Evolutionary conservation across 2,797 vertebrate species (phyloP).

Genomic region (Pampus argenteus): DNA sequence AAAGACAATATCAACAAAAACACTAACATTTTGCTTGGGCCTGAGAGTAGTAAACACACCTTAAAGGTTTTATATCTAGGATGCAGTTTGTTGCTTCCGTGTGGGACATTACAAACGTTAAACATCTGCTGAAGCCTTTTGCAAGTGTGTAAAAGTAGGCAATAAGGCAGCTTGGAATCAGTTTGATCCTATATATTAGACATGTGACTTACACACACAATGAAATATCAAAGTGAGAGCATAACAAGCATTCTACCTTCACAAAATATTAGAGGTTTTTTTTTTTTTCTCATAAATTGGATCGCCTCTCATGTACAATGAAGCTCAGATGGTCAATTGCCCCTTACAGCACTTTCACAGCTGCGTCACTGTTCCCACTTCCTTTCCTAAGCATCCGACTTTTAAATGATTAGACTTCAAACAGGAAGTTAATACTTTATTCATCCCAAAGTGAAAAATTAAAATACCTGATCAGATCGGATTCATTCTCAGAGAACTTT

Average conservation of each 20-base stretch:
- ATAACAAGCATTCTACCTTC: constrained; percentile 3
- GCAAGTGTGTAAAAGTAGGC: constrained; percentile 11
- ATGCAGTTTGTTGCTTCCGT: constrained; percentile 12
- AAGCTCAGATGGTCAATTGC: constrained; percentile 31
- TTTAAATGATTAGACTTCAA: constrained; percentile 25
- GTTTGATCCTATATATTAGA: constrained; percentile 22
- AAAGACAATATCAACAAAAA: constrained; percentile 17
- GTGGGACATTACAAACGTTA: constrained; percentile 12
- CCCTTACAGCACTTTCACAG: constrained; percentile 3
- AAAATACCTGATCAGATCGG: background rate
- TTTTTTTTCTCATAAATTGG: constrained; percentile 38
- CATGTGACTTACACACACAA: background rate
- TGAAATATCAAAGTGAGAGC: constrained; percentile 10
- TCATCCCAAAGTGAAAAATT: background rate
- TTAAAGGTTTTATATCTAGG: constrained; percentile 1
- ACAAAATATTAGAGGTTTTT: constrained; percentile 13
- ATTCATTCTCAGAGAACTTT: constrained; percentile 28
- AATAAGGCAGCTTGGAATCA: background rate
- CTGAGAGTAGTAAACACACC: constrained; percentile 30
- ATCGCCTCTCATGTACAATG: constrained; percentile 23
- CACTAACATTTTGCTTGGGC: constrained; percentile 17
- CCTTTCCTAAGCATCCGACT: background rate
- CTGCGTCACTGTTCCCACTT: constrained; percentile 1
- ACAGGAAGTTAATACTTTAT: background rate
- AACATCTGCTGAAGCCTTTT: constrained; percentile 29